Evolutionary conservation across 2,113 vertebrate species (phyloP), one percentile per base, ranked within the genome.

Genomic region (Pristiophorus japonicus): DNA sequence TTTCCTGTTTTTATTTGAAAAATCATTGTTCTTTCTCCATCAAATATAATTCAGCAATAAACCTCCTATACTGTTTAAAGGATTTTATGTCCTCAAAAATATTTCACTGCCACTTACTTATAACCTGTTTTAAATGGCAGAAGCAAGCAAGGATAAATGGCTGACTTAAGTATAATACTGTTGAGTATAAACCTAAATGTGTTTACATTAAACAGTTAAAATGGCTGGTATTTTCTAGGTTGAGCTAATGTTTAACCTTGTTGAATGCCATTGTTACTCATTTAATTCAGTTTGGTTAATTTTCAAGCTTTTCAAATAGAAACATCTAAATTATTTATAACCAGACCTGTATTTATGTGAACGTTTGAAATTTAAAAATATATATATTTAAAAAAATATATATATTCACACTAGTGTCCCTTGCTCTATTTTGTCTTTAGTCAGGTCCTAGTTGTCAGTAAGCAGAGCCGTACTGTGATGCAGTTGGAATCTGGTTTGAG

Each of bases 221-320:
- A 94, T 47, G n/a, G 66, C 55, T 91, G 59, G 16, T 91, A 24
- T 88, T 88, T 88, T 88, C 11, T 16, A 63, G 30, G 5, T 91
- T 38, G 59, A 91, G 55, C 34, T 62, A 91, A 91, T 91, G 88
- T 91, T 91, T 91, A 91, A 91, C 88, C 55, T 91, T n/a, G 34
- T n/a, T n/a, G 55, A 91, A 63, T 63, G 14, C 55, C 59, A 92
- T 92, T 63, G 34, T 20, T 38, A 20, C n/a, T 92, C 75, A 38
- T 65, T 92, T 65, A 16, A 63, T 59, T n/a, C 18, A 22, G 16
- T 92, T 92, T 91, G 30, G 88, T 38, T 65, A 92, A 92, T 63
- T 92, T 92, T 88, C 45, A 65, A 92, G 59, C 59, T 63, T 63
- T 63, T 65, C n/a, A 0, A 63, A 91, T 62, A 6, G 30, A 34